Conservation (phyloP, 2,113 vertebrate species). For the Microtus ochrogaster region DNA sequence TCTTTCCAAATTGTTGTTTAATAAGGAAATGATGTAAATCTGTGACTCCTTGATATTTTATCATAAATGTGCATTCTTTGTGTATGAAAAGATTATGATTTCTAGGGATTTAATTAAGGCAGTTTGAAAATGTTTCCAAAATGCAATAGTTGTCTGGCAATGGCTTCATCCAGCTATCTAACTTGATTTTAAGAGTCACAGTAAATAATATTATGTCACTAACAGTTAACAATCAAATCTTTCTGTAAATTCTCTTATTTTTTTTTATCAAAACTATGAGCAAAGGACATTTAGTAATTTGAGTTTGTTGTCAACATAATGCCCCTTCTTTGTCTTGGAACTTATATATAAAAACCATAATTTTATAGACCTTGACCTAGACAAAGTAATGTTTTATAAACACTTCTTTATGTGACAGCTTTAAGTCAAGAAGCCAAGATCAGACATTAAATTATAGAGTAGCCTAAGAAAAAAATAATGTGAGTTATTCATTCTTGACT, state of each 20-base stretch:
- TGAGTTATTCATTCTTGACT: background rate
- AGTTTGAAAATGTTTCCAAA: constrained; percentile 23
- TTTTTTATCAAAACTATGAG: background rate
- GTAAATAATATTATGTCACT: background rate
- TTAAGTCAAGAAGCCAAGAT: background rate
- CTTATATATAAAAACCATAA: background rate
- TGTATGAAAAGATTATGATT: background rate
- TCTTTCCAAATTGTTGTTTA: background rate
- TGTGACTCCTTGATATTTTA: background rate
- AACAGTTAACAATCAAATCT: background rate
- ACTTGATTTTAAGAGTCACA: background rate
- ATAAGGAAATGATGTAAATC: background rate
- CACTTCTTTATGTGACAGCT: background rate
- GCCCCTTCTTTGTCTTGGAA: background rate
- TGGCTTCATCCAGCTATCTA: background rate
- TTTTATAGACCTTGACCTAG: background rate
- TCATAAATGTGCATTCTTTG: background rate
- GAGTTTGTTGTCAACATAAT: background rate
- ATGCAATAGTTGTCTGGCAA: background rate
- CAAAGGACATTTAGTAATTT: background rate
- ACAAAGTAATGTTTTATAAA: background rate
- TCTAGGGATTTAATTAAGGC: background rate
- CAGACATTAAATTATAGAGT: background rate
- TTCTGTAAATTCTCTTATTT: background rate
- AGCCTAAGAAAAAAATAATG: background rate